A percentile compares a stretch with the other conserved stretches of the same genome.
Conservation (phyloP, 2,113 vertebrate genomes). For the Sinocyclocheilus anophthalmus region DNA sequence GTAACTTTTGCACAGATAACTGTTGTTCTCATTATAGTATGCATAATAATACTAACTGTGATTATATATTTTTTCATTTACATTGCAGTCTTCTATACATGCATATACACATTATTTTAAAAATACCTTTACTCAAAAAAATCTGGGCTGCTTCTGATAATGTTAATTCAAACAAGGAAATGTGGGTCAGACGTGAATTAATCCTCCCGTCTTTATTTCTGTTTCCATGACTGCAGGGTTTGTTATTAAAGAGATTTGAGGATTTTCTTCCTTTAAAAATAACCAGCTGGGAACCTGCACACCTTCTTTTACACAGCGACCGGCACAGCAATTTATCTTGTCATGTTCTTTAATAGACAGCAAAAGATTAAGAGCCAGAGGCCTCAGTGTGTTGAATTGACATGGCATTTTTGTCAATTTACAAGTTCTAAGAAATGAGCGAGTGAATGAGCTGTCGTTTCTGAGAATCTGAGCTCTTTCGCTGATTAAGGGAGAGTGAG, state of each 20-base stretch:
- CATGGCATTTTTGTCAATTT: constrained; percentile 48
- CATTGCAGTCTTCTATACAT: background rate
- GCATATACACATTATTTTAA: background rate
- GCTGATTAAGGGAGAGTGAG: constrained; percentile 23
- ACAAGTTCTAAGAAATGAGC: constrained; percentile 35
- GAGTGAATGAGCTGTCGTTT: background rate
- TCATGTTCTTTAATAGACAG: constrained; percentile 28
- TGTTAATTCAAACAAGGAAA: constrained; percentile 51
- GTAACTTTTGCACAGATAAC: background rate
- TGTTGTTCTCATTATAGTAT: background rate
- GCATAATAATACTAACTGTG: background rate
- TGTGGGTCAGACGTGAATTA: constrained; percentile 55
- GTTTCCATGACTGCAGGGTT: constrained; percentile 42
- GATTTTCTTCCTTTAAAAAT: constrained; percentile 41
- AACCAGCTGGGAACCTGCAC: constrained; percentile 15
- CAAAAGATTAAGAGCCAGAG: constrained; percentile 25
- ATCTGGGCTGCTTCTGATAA: constrained; percentile 34
- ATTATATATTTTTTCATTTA: background rate
- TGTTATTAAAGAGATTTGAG: constrained; percentile 49
- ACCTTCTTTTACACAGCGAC: background rate
- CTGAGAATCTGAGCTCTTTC: constrained; percentile 34
- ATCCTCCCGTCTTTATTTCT: constrained; percentile 44
- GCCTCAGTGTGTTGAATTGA: constrained; percentile 29
- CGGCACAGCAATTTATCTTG: constrained; percentile 16
- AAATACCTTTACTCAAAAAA: constrained; percentile 23